These are phyloP conservation scores for Azemiops feae DNA, from an alignment of 2,113 vertebrate species.

Conservation along the genomic window DNA sequence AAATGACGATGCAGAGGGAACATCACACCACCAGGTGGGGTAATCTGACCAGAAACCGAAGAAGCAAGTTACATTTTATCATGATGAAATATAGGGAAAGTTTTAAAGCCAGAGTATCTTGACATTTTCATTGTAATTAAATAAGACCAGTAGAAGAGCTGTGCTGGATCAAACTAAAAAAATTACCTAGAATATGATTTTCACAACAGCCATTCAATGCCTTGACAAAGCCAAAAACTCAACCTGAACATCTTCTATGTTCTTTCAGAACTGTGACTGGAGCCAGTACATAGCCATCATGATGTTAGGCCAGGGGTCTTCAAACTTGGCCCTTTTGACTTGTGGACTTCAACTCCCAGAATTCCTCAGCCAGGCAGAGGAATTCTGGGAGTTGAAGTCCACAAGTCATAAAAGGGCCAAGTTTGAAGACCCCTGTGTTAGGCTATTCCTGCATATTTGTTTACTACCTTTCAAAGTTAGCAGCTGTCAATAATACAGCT, in stretches of 20 bases:
- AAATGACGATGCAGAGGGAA: not conserved
- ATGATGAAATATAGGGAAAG: not conserved
- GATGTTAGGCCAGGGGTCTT: not conserved
- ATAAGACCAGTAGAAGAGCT: not conserved
- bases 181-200: not conserved
- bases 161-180: not conserved
- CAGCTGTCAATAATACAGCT: not conserved
- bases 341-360: too few species aligned
- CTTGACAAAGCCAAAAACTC: not conserved
- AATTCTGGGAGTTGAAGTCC: too few species aligned
- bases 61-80: not conserved
- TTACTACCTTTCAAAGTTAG: not conserved
- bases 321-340: too few species aligned
- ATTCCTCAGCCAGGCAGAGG: too few species aligned
- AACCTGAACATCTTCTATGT: not conserved
- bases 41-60: not conserved
- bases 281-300: not conserved
- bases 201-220: not conserved
- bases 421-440: not conserved
- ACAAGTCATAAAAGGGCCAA: too few species aligned
- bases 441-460: not conserved
- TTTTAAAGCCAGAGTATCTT: not conserved
- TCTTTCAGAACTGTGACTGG: not conserved
- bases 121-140: not conserved
- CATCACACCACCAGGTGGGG: slow-evolving; percentile 7